Percentiles rank a stretch among this genome's conserved stretches.
phyloP scores from a whole-genome alignment of 2,888 invertebrate genomes.

The Auanema sp. region DNA sequence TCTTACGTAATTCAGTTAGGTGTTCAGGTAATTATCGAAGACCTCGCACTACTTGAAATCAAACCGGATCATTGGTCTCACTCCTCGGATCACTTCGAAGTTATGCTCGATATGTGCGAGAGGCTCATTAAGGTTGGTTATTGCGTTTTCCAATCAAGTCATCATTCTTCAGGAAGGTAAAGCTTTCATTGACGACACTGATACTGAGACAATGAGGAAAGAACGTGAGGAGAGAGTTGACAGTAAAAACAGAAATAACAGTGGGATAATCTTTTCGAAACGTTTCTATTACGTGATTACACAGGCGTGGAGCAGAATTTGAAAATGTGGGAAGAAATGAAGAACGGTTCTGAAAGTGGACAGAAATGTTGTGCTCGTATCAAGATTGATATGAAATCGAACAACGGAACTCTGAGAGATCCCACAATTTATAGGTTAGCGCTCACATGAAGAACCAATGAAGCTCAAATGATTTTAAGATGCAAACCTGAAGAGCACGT shows the following conservation, averaged over 20 bases:
- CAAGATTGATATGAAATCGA: conserved; percentile 93
- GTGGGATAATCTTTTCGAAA: conserved; percentile 23
- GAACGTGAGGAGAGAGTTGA: conserved; percentile 87
- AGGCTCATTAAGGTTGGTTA: conserved; percentile 76
- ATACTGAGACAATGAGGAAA: conserved; percentile 88
- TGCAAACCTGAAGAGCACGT: conserved; percentile 95
- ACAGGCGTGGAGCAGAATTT: conserved; percentile 82
- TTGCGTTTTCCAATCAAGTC: background rate
- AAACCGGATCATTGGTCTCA: conserved; percentile 89
- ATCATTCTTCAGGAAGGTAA: conserved; percentile 69
- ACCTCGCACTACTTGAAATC: conserved; percentile 85
- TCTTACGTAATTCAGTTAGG: background rate
- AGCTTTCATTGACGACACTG: conserved; percentile 95
- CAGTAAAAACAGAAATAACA: conserved; percentile 68
- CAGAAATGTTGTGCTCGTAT: conserved; percentile 90
- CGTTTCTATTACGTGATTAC: too few relatives aligned
- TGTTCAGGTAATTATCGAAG: conserved; percentile 79
- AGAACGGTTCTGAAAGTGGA: conserved; percentile 78
- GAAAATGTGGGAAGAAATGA: conserved; percentile 91
- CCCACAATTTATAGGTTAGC: conserved; percentile 84
- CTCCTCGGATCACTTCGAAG: conserved; percentile 94
- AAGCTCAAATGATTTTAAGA: conserved; percentile 6
- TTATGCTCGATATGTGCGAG: conserved; percentile 84
- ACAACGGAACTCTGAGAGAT: conserved; percentile 94
- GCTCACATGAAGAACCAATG: conserved; percentile 65